Conservation (phyloP, 2,888 invertebrate genomes). For the Apotomis betuletana region DNA sequence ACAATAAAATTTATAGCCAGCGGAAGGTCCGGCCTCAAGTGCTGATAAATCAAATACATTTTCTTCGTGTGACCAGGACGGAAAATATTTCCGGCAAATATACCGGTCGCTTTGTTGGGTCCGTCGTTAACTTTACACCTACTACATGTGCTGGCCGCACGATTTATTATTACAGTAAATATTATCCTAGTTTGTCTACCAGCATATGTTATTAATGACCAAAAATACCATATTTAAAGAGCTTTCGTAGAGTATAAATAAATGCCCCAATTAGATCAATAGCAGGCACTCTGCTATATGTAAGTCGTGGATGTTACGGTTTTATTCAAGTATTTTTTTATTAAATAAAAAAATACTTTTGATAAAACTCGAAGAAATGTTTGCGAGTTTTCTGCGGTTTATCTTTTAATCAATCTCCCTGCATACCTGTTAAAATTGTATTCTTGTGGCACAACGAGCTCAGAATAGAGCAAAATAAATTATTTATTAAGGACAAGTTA, state of each 20-base stretch:
- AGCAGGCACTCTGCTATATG: no score
- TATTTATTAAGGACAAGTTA: conserved; percentile 83
- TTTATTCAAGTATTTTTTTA: no score
- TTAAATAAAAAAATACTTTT: no score
- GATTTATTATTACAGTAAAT: conserved; percentile 28
- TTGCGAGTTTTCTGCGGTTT: not conserved
- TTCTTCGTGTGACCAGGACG: conserved; percentile 77
- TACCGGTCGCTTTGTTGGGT: conserved; percentile 50
- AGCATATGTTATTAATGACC: not conserved
- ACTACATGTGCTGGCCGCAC: conserved; percentile 26
- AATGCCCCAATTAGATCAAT: no score
- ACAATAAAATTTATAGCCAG: conserved; percentile 82
- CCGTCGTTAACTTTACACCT: conserved; percentile 41
- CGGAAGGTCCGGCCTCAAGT: conserved; percentile 82
- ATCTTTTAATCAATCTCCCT: conserved; percentile 36
- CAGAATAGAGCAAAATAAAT: conserved; percentile 69
- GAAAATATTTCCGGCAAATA: conserved; percentile 78
- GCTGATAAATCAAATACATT: conserved; percentile 82
- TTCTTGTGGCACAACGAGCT: conserved; percentile 17
- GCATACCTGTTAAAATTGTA: conserved; percentile 33
- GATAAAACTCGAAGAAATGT: no score
- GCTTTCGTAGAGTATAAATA: no score
- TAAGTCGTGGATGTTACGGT: no score
- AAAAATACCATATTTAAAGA: not conserved
- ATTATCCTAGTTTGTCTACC: not conserved